phyloP scores from a whole-genome alignment of 2,797 vertebrate genomes.

The Macropus fuliginosus region DNA sequence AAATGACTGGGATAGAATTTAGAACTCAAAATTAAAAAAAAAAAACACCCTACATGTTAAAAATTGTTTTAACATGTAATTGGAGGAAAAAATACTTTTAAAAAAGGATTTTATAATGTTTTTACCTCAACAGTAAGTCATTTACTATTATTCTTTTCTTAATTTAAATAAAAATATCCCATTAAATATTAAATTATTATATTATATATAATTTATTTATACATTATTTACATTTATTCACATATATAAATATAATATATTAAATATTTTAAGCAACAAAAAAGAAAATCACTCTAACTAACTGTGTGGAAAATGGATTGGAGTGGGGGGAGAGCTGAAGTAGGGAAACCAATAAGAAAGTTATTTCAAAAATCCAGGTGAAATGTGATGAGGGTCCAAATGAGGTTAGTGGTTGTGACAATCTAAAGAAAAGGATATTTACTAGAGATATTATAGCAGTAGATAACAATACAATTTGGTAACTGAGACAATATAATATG shows the following conservation, averaged over 20 bases:
- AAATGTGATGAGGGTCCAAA: not conserved
- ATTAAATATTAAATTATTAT: too few relatives aligned
- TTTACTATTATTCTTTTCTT: too few relatives aligned
- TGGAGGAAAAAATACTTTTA: too few relatives aligned
- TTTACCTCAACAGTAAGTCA: too few relatives aligned
- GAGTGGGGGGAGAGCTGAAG: not conserved
- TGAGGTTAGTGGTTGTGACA: not conserved
- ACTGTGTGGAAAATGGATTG: not conserved
- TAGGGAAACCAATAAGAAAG: not conserved
- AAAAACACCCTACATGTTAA: too few relatives aligned
- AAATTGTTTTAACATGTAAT: not conserved
- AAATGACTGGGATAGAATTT: not conserved
- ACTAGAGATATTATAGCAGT: not conserved
- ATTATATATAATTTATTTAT: too few relatives aligned
- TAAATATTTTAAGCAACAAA: too few relatives aligned
- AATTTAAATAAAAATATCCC: too few relatives aligned
- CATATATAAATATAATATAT: too few relatives aligned
- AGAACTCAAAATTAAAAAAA: not conserved
- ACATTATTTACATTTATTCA: too few relatives aligned
- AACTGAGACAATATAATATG: not conserved
- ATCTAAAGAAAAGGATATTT: not conserved
- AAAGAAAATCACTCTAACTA: not conserved
- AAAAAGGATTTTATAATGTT: too few relatives aligned
- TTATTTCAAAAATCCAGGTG: not conserved
- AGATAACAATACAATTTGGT: not conserved